phyloP scores from a whole-genome alignment of 2,113 vertebrate genomes.

The Phylloscopus trochiloides region DNA sequence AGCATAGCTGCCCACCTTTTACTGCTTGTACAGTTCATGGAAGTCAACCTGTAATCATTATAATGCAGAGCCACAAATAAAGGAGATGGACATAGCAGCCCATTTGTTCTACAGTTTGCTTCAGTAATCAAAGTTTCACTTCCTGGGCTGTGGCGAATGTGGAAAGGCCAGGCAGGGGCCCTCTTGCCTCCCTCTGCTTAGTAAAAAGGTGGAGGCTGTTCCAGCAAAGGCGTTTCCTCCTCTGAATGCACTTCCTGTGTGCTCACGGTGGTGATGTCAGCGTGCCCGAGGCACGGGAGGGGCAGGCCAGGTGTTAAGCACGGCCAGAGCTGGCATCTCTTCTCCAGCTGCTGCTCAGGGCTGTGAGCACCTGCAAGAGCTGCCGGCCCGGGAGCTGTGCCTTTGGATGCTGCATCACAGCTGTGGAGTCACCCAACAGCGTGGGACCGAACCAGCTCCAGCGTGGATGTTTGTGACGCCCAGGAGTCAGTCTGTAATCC shows the following conservation, averaged over 20 bases:
- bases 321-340: not conserved
- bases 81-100: constrained; percentile 62
- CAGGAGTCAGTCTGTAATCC: not conserved
- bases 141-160: not conserved
- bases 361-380: not conserved
- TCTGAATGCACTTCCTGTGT: accelerated
- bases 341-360: not conserved
- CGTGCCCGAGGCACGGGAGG: accelerated
- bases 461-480: not conserved
- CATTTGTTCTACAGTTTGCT: constrained; percentile 35
- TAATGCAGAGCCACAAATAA: constrained; percentile 74
- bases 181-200: not conserved
- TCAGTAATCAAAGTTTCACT: not conserved
- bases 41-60: constrained; percentile 71
- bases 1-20: constrained; percentile 70
- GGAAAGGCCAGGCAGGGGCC: not conserved
- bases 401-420: not conserved
- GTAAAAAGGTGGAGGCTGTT: accelerated
- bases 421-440: accelerated
- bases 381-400: accelerated
- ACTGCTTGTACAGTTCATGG: constrained; percentile 76
- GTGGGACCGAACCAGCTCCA: not conserved
- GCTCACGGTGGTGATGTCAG: accelerated
- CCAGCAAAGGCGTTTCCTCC: accelerated
- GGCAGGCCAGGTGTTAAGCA: not conserved